Base-by-base conservation (phyloP, 2,797 vertebrate genomes). In the Sebastes diploproa region DNA sequence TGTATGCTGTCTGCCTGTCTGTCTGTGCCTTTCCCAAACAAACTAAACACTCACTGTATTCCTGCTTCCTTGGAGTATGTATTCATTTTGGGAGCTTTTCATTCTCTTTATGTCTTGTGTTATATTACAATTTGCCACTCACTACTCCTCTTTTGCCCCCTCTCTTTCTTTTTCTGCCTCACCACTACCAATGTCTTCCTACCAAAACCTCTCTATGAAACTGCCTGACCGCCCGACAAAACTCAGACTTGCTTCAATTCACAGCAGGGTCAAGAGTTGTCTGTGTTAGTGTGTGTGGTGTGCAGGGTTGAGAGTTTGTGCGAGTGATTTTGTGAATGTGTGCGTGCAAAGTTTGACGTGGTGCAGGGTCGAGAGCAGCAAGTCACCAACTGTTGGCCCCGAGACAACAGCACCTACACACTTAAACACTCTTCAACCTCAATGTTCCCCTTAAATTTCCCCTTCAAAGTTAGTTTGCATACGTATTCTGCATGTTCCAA, bases 1-100 rank as follows among this genome's bases (percentile, higher is more conserved):
- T 97, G 94, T 97, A 97, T 97, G 80, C 89, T 73, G 50, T 54
- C 50, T 54, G 87, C 64, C 80, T 77, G 79, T 73, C 83, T 82
- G 77, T 74, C 82, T 83, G 78, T 46, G 72, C 78, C 70, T 84
- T 78, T 56, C 25, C 72, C 29, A 70, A 87, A 88, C 83, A 86
- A 88, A 86, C 85, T 56, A 85, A 86, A 88, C 91, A 89, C 85
- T 88, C 74, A 72, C 55, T 7, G 11, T 67, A 72, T 42, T 86
- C 73, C 86, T 79, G 82, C 72, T 81, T 87, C 78, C 86, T 89
- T 91, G 83, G 80, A 91, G 75, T 79, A 25, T 86, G 75, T 71
- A 89, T 89, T 91, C 60, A 88, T 87, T 66, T 76, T 66, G 4
- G 12, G 58, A 64, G 76, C 79, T 88, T 91, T 90, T 84, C 30